These are phyloP conservation scores for Nycticryphes semicollaris DNA, from an alignment of 2,113 vertebrate species.

Conservation along the genomic window DNA sequence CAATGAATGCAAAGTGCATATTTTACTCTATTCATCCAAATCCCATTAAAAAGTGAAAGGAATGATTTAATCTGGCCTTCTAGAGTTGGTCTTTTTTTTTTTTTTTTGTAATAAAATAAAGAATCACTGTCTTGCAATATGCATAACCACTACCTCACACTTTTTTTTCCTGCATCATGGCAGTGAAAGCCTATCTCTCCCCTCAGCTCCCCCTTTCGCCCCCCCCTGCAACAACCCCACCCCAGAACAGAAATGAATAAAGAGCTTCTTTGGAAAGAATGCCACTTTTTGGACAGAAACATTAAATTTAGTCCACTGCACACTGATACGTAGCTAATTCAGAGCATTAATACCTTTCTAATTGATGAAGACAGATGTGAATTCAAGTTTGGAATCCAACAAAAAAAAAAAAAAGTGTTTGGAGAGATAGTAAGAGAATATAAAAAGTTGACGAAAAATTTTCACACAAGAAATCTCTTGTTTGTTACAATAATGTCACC, in stretches of 20 bases:
- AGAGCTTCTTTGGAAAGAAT: constrained; percentile 71
- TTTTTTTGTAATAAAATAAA: constrained; percentile 84
- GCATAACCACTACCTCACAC: constrained; percentile 78
- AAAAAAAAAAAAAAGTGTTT: background rate
- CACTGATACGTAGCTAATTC: constrained; percentile 3
- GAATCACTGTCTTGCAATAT: constrained; percentile 83
- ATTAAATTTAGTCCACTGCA: constrained; percentile 46
- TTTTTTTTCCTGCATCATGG: constrained; percentile 62
- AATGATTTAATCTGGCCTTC: constrained; percentile 92
- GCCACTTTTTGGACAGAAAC: constrained; percentile 34
- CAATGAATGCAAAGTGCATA: constrained; percentile 89
- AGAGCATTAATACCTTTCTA: constrained; percentile 58
- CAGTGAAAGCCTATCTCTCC: constrained; percentile 71
- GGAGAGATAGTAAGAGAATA: background rate
- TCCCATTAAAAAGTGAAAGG: constrained; percentile 91
- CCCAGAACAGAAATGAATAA: constrained; percentile 76
- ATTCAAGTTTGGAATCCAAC: background rate
- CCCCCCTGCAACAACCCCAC: constrained; percentile 70
- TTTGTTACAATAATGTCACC: background rate
- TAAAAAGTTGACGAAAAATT: background rate
- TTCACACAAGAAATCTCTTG: background rate
- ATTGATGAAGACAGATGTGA: constrained; percentile 44
- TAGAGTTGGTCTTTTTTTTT: constrained; percentile 83
- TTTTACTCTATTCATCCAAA: constrained; percentile 95
- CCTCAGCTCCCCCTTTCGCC: background rate